These are phyloP conservation scores for Melinopterus prodromus DNA, from an alignment of 2,888 invertebrate species.

Conservation along the genomic window DNA sequence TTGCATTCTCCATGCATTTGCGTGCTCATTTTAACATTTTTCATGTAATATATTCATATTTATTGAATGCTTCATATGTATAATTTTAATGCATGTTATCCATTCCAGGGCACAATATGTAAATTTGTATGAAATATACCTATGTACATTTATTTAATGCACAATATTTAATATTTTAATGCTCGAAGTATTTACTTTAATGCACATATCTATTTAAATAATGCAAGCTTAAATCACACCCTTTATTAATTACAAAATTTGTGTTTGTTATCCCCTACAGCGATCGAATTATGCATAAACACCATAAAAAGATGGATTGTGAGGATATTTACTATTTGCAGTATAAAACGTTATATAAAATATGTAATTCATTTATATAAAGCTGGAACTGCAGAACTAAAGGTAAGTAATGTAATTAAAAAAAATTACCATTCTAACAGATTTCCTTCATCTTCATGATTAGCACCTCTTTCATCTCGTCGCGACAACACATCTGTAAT, in stretches of 20 bases:
- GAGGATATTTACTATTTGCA: slow-evolving; percentile 38
- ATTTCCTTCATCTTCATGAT: neutral
- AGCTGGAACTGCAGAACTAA: slow-evolving; percentile 37
- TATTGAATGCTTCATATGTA: no score
- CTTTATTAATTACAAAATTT: neutral
- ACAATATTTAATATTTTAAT: no score
- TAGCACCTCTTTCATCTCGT: neutral
- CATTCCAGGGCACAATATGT: no score
- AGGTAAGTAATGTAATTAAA: neutral
- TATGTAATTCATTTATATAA: slow-evolving; percentile 25
- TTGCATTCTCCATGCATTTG: no score
- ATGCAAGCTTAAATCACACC: no score
- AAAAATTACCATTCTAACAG: neutral
- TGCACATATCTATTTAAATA: no score
- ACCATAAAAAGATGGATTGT: neutral
- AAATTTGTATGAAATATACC: no score
- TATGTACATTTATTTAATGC: no score
- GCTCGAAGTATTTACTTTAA: no score
- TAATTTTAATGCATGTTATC: no score
- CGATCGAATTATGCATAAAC: neutral
- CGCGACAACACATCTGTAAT: neutral
- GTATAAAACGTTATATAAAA: slow-evolving; percentile 39
- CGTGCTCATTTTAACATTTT: no score
- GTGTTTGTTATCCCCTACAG: neutral
- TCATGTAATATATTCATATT: no score